phyloP scores from a whole-genome alignment of 2,797 vertebrate genomes.

The Schizopygopsis pylzovi region DNA sequence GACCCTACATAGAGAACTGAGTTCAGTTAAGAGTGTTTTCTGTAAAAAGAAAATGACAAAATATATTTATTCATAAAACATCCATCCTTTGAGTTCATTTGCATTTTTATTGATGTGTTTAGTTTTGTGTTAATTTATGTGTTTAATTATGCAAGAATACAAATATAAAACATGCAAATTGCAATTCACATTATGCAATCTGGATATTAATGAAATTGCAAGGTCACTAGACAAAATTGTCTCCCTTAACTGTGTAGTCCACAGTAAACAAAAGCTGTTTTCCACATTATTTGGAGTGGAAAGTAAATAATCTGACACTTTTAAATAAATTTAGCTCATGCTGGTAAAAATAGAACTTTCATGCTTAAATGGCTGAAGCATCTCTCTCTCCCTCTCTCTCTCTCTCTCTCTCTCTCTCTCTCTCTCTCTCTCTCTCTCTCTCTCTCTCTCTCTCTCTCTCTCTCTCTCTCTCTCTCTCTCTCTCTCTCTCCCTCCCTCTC shows the following conservation, averaged over 20 bases:
- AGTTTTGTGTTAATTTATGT: neutral
- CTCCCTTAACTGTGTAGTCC: neutral
- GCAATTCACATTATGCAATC: neutral
- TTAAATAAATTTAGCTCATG: conserved; percentile 12
- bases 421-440: no score
- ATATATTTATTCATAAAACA: neutral
- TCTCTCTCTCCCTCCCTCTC: neutral
- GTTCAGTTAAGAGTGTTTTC: neutral
- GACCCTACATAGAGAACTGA: neutral
- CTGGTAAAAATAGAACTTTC: conserved; percentile 2
- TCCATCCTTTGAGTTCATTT: neutral
- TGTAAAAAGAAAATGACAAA: neutral
- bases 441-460: neutral
- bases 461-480: neutral
- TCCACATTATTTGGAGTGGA: neutral
- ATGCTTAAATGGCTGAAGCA: neutral
- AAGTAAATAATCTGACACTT: conserved; percentile 12
- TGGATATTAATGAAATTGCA: neutral
- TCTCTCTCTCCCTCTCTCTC: neutral
- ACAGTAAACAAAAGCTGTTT: neutral
- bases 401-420: conserved; percentile 1
- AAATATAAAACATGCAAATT: neutral
- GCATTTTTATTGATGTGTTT: neutral
- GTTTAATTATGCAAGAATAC: neutral
- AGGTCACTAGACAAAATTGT: neutral